A percentile compares a stretch with the other conserved stretches of the same genome.
Evolutionary conservation across 2,113 vertebrate species (phyloP).

Genomic region (Charadrius vociferus): DNA sequence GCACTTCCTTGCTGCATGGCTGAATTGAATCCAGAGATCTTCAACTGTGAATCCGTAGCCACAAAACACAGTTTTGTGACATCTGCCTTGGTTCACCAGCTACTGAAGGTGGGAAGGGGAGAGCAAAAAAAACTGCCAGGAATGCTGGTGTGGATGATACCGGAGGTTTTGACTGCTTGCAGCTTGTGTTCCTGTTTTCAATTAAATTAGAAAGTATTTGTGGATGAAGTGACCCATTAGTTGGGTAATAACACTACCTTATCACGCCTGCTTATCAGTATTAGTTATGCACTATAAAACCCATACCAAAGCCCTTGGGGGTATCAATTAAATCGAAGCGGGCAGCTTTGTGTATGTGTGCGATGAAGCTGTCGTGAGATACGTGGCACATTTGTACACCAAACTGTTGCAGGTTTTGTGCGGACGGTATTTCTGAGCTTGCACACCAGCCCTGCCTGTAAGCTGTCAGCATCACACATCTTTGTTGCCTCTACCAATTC

Average conservation of each 20-base stretch:
- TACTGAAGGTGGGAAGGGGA: conserved; percentile 17
- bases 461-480: conserved; percentile 2
- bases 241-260: conserved; percentile 57
- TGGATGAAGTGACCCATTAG: conserved; percentile 64
- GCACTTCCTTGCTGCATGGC: neutral
- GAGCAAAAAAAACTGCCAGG: neutral
- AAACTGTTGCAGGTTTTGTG: neutral
- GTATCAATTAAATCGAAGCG: conserved; percentile 25
- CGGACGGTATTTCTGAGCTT: neutral
- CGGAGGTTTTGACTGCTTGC: neutral
- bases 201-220: conserved; percentile 60
- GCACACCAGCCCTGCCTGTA: neutral
- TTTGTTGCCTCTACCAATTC: neutral
- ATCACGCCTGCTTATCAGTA: conserved; percentile 69
- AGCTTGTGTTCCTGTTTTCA: conserved; percentile 47
- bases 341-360: neutral
- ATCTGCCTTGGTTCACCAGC: conserved; percentile 11
- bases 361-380: neutral
- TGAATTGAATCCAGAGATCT: conserved; percentile 60
- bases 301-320: conserved; percentile 36
- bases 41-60: neutral
- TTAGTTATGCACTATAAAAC: conserved; percentile 74
- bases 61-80: neutral
- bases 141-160: neutral
- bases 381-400: neutral